Conservation (phyloP, 2,888 invertebrate species). For the Drosophila antonietae region DNA sequence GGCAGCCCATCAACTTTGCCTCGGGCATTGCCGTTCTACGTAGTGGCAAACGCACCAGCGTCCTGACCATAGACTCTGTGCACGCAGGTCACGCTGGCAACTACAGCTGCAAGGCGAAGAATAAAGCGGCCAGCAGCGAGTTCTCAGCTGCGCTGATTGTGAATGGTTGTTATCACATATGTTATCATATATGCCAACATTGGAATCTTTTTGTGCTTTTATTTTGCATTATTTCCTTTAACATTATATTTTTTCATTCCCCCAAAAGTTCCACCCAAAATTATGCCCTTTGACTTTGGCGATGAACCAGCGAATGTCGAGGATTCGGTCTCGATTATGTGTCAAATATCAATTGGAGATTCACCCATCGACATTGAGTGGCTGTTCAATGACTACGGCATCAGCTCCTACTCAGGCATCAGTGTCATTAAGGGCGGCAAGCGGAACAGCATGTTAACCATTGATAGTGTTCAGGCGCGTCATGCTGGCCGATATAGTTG, state of each 20-base stretch:
- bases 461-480: constrained; percentile 87
- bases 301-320: constrained; percentile 90
- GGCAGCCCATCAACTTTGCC: constrained; percentile 82
- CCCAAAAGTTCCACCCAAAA: constrained; percentile 84
- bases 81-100: constrained; percentile 89
- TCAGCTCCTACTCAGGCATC: constrained; percentile 82
- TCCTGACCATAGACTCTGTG: constrained; percentile 88
- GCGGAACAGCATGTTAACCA: constrained; percentile 87
- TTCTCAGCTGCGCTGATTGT: constrained; percentile 89
- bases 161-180: constrained; percentile 85
- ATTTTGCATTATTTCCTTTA: constrained; percentile 25
- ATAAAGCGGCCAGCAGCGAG: constrained; percentile 86
- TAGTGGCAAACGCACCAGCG: constrained; percentile 87
- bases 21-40: constrained; percentile 86
- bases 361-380: constrained; percentile 89
- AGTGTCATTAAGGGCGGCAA: constrained; percentile 85
- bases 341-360: constrained; percentile 89
- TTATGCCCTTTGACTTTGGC: constrained; percentile 91
- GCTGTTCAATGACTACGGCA: constrained; percentile 85
- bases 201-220: constrained; percentile 7
- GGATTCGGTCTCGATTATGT: constrained; percentile 89
- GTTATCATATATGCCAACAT: too few species aligned
- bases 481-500: constrained; percentile 92
- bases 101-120: constrained; percentile 91
- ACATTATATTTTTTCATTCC: constrained; percentile 5